Percentiles rank a stretch among this genome's conserved stretches.
Conservation (phyloP, 2,888 invertebrate species). For the Blastobasis lacticolella region DNA sequence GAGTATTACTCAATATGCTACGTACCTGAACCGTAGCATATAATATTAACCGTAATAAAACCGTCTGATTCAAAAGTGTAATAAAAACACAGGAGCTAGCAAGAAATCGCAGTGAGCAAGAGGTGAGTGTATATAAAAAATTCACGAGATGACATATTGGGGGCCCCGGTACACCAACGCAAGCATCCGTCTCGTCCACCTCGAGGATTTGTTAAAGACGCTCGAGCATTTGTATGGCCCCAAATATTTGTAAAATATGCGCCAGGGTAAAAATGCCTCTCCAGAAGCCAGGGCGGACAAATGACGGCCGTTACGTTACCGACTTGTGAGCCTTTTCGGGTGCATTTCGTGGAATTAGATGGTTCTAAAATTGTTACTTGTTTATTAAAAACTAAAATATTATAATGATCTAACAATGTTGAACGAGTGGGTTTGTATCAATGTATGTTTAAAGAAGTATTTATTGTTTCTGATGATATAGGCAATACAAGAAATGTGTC, state of each 20-base stretch:
- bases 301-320: slow-evolving; percentile 28
- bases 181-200: slow-evolving; percentile 38
- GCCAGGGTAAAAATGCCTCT: slow-evolving; percentile 5
- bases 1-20: not conserved
- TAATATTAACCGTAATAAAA: not conserved
- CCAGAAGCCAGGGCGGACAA: slow-evolving; percentile 39
- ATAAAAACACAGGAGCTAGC: not conserved
- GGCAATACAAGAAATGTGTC: not conserved
- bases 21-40: not conserved
- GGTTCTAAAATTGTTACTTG: not conserved
- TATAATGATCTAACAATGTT: too few relatives aligned
- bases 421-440: not conserved
- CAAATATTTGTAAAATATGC: too few relatives aligned
- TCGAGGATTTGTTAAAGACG: slow-evolving; percentile 34
- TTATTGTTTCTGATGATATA: not conserved
- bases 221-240: slow-evolving; percentile 1
- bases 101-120: not conserved
- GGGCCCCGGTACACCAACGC: slow-evolving; percentile 38
- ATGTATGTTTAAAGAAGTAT: not conserved
- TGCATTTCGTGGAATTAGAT: slow-evolving; percentile 19
- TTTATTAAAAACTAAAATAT: too few relatives aligned
- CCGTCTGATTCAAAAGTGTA: not conserved
- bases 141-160: slow-evolving; percentile 46
- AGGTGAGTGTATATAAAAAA: slow-evolving; percentile 39
- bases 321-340: slow-evolving; percentile 13